These are phyloP conservation scores for Lagopus muta DNA, from an alignment of 2,113 vertebrate genomes.

Conservation along the genomic window DNA sequence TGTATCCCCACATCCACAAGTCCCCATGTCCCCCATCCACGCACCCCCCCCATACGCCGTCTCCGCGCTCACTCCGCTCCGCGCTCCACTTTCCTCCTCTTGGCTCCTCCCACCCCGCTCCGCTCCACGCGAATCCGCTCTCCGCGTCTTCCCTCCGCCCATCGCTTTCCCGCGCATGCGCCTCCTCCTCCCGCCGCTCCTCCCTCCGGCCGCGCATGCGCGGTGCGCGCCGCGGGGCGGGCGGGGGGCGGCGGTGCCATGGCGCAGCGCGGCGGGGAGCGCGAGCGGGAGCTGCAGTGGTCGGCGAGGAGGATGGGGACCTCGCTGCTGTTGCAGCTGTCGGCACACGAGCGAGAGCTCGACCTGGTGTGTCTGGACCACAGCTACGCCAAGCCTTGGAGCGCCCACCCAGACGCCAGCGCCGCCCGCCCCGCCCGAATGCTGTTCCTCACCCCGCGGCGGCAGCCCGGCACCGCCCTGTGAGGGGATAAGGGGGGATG, in stretches of 20 bases:
- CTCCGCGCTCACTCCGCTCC: not conserved
- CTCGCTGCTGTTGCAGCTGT: slow-evolving; percentile 93
- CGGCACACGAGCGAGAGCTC: slow-evolving; percentile 91
- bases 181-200: no score
- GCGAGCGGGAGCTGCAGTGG: slow-evolving; percentile 87
- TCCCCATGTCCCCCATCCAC: no score
- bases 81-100: fast-evolving
- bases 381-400: slow-evolving; percentile 97
- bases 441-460: slow-evolving; percentile 89
- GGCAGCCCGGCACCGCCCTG: slow-evolving; percentile 84
- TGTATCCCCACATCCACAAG: no score
- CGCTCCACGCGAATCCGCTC: fast-evolving
- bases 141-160: not conserved
- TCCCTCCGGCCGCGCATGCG: not conserved
- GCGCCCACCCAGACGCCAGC: slow-evolving; percentile 94
- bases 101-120: not conserved
- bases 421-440: slow-evolving; percentile 91
- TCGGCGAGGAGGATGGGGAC: slow-evolving; percentile 93
- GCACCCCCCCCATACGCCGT: not conserved
- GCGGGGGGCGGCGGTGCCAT: slow-evolving; percentile 64
- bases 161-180: not conserved
- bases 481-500: slow-evolving; percentile 58
- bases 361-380: slow-evolving; percentile 95
- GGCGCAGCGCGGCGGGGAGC: slow-evolving; percentile 80
- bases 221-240: not conserved